These are phyloP conservation scores for Eurytoma californica DNA, from an alignment of 2,888 invertebrate genomes.

Conservation along the genomic window DNA sequence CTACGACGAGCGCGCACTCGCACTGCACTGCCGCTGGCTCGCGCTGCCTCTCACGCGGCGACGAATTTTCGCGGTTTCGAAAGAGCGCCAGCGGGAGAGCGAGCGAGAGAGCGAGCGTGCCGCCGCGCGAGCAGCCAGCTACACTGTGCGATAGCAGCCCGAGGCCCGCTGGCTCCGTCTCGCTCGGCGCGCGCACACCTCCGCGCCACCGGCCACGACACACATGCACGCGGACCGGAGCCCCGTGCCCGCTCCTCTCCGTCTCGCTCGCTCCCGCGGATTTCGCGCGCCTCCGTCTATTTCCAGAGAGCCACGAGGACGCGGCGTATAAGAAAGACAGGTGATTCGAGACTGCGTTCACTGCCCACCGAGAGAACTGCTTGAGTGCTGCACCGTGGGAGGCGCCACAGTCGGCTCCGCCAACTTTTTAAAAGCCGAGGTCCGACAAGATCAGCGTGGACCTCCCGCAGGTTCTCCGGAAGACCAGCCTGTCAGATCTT, in stretches of 20 bases:
- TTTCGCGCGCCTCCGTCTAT: not conserved
- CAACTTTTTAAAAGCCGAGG: too few relatives aligned
- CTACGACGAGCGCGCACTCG: constrained; percentile 53
- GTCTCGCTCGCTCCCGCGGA: not conserved
- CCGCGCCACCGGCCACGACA: not conserved
- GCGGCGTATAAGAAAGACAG: not conserved
- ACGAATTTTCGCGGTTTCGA: constrained; percentile 52
- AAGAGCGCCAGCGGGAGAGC: not conserved
- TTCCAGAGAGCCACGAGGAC: not conserved
- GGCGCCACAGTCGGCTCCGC: too few relatives aligned
- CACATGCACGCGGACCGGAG: not conserved
- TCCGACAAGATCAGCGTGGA: too few relatives aligned
- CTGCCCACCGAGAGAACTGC: too few relatives aligned
- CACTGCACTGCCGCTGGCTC: constrained; percentile 47
- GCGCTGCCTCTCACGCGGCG: not conserved
- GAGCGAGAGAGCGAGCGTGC: not conserved
- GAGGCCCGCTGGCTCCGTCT: not conserved
- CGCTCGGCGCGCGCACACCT: not conserved
- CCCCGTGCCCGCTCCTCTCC: too few relatives aligned
- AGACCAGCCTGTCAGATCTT: too few relatives aligned
- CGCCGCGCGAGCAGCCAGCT: not conserved
- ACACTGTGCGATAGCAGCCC: too few relatives aligned
- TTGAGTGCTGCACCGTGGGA: too few relatives aligned
- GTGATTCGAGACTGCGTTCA: not conserved
- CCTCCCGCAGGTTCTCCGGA: too few relatives aligned